phyloP scores from a whole-genome alignment of 1,140 invertebrate genomes.

The Brachionus plicatilis region DNA sequence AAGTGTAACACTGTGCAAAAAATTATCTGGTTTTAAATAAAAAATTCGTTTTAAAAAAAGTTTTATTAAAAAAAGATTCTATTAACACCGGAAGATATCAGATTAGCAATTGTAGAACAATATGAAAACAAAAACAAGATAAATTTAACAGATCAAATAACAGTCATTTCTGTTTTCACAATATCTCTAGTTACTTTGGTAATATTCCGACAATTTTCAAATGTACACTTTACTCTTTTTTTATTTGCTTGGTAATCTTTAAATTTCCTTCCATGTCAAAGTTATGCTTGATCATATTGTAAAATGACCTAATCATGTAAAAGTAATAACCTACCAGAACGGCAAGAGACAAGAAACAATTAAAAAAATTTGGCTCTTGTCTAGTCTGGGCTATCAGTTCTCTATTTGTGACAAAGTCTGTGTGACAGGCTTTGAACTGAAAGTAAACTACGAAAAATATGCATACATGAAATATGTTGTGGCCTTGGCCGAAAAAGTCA shows the following conservation, averaged over 20 bases:
- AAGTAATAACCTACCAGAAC: neutral
- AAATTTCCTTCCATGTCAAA: constrained; percentile 28
- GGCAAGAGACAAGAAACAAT: neutral
- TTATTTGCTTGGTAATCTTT: neutral
- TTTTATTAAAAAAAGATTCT: neutral
- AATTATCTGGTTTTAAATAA: neutral
- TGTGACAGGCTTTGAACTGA: constrained; percentile 25
- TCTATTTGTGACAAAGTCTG: neutral
- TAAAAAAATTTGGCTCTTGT: neutral
- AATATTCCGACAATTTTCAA: neutral
- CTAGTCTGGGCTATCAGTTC: neutral
- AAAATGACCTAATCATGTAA: constrained; percentile 24
- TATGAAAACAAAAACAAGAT: neutral
- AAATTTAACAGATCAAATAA: neutral
- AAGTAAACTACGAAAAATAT: constrained; percentile 23
- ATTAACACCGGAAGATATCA: constrained; percentile 24
- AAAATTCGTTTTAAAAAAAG: neutral
- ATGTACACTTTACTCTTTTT: neutral
- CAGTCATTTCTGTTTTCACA: neutral
- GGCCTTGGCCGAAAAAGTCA: constrained; percentile 39
- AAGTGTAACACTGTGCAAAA: no score
- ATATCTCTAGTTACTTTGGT: neutral
- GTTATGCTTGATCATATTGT: constrained; percentile 19
- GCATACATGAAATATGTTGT: constrained; percentile 38
- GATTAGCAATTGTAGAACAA: neutral